Conservation (phyloP, 1,140 invertebrate species). For the Phocides pigmalion region DNA sequence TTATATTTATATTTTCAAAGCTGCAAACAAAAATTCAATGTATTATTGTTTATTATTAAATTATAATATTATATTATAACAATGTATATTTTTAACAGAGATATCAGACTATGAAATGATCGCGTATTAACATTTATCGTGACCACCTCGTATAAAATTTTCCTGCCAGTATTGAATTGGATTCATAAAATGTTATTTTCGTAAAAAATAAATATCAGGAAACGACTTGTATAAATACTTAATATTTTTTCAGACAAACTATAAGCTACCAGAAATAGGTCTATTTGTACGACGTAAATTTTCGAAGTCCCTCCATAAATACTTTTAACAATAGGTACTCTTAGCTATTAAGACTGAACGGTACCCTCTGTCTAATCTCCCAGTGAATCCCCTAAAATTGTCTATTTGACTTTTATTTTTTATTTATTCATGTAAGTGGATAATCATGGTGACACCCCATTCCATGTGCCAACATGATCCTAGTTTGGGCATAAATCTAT, state of each 20-base stretch:
- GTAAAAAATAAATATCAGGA: slow-evolving; percentile 48
- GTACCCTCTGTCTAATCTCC: slow-evolving; percentile 53
- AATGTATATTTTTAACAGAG: slow-evolving; percentile 7
- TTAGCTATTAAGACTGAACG: slow-evolving; percentile 79
- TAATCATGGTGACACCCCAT: slow-evolving; percentile 44
- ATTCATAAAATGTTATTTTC: slow-evolving; percentile 61
- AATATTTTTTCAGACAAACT: slow-evolving; percentile 66
- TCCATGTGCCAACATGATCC: slow-evolving; percentile 68
- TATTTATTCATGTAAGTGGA: not conserved
- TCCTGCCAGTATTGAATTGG: slow-evolving; percentile 43
- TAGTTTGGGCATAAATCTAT: slow-evolving; percentile 69
- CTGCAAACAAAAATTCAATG: not conserved
- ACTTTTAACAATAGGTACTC: slow-evolving; percentile 75
- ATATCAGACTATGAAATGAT: not conserved
- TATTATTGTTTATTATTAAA: not conserved
- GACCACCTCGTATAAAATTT: slow-evolving; percentile 30
- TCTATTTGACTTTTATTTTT: slow-evolving; percentile 40
- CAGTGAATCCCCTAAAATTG: not conserved
- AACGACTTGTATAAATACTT: slow-evolving; percentile 54
- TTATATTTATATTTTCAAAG: not conserved
- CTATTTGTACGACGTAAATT: slow-evolving; percentile 55
- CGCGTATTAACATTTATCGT: slow-evolving; percentile 30
- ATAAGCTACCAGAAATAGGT: slow-evolving; percentile 60
- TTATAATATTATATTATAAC: not conserved
- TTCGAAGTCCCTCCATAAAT: slow-evolving; percentile 76